Conservation (phyloP, 1,140 invertebrate species). For the Hypothenemus hampei region DNA sequence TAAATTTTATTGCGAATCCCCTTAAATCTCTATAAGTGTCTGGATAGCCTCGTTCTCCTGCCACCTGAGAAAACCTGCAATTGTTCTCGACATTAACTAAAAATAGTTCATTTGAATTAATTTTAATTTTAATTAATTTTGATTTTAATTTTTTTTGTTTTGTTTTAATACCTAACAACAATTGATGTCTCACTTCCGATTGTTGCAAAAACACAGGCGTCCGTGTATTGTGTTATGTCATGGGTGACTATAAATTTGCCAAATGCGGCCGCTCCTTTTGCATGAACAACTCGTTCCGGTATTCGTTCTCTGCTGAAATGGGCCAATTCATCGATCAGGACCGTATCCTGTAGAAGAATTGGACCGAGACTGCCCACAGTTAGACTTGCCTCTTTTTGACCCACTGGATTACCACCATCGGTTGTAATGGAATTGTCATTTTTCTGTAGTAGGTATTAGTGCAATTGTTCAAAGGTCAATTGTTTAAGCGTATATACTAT, state of each 20-base stretch:
- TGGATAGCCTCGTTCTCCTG: slow-evolving; percentile 58
- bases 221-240: slow-evolving; percentile 72
- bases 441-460: too few species aligned
- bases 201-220: slow-evolving; percentile 71
- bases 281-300: slow-evolving; percentile 95
- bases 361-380: slow-evolving; percentile 85
- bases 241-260: slow-evolving; percentile 92
- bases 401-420: slow-evolving; percentile 65
- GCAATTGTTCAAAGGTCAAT: too few species aligned
- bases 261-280: slow-evolving; percentile 95
- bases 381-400: slow-evolving; percentile 62
- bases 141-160: too few species aligned
- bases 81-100: not conserved
- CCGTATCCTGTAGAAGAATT: slow-evolving; percentile 81
- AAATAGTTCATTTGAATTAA: too few species aligned
- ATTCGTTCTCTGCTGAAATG: slow-evolving; percentile 94
- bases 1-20: slow-evolving; percentile 83
- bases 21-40: slow-evolving; percentile 79
- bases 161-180: slow-evolving; percentile 64
- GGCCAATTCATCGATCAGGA: slow-evolving; percentile 87
- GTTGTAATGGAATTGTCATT: slow-evolving; percentile 49
- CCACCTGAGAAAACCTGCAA: slow-evolving; percentile 21
- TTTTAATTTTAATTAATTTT: too few species aligned
- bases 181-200: slow-evolving; percentile 79
- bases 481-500: too few species aligned